phyloP scores from a whole-genome alignment of 2,888 invertebrate genomes.

The Amblyjoppa proteus region DNA sequence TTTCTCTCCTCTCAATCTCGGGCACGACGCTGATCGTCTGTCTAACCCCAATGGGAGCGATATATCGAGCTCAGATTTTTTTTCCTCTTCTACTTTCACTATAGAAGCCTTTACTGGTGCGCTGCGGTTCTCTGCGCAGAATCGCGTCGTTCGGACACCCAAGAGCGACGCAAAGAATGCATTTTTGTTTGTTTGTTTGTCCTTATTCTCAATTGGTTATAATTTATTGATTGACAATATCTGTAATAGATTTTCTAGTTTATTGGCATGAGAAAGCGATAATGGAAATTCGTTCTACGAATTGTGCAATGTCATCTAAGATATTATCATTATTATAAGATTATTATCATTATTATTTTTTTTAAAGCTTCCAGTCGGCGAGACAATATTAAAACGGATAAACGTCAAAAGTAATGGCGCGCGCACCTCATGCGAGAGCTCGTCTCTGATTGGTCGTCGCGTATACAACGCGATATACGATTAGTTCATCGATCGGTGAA shows the following conservation, averaged over 20 bases:
- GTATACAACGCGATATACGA: constrained; percentile 38
- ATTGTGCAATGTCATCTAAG: constrained; percentile 77
- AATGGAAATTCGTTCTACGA: constrained; percentile 83
- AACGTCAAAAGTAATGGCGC: constrained; percentile 48
- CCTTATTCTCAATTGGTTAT: constrained; percentile 60
- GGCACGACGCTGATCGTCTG: neutral
- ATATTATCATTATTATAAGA: neutral
- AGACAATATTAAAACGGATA: too few species aligned
- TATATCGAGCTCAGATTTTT: neutral
- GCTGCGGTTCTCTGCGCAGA: neutral
- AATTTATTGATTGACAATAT: constrained; percentile 81
- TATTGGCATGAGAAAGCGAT: constrained; percentile 82
- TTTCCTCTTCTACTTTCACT: too few species aligned
- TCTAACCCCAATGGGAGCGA: neutral
- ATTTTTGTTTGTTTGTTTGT: neutral
- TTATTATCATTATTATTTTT: neutral
- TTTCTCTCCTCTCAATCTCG: constrained; percentile 35
- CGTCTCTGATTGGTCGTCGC: constrained; percentile 46
- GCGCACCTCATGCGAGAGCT: constrained; percentile 17
- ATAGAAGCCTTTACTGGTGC: too few species aligned
- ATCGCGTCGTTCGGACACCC: too few species aligned
- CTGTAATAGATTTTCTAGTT: constrained; percentile 78
- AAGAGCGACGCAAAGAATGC: neutral
- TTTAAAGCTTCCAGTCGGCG: too few species aligned
- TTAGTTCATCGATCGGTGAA: constrained; percentile 61